Conservation (phyloP, 1,140 invertebrate genomes). For the Nixonia krombeini region DNA sequence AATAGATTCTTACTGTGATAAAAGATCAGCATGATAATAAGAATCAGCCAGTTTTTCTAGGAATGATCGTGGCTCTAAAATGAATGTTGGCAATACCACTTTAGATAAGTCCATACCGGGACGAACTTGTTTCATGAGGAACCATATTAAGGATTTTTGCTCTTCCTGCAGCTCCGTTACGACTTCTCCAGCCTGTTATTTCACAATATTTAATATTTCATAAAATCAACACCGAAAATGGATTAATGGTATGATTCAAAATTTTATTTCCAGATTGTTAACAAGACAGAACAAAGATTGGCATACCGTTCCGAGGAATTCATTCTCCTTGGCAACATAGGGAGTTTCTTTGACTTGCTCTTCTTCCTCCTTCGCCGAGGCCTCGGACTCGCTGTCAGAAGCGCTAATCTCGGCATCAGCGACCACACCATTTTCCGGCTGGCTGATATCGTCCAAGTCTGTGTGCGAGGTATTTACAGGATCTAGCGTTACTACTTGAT, state of each 20-base stretch:
- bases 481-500: slow-evolving; percentile 67
- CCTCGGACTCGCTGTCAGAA: slow-evolving; percentile 72
- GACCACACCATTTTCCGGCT: slow-evolving; percentile 66
- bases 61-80: slow-evolving; percentile 92
- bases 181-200: slow-evolving; percentile 83
- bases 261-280: slow-evolving; percentile 12
- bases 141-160: slow-evolving; percentile 96
- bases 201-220: neutral
- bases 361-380: slow-evolving; percentile 72
- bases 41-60: slow-evolving; percentile 94
- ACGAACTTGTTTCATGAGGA: slow-evolving; percentile 92
- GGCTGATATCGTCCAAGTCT: slow-evolving; percentile 71
- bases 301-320: slow-evolving; percentile 79
- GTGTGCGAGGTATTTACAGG: slow-evolving; percentile 63
- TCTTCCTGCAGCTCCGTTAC: slow-evolving; percentile 94
- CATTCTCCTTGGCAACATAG: slow-evolving; percentile 77
- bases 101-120: slow-evolving; percentile 98
- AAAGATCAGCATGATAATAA: slow-evolving; percentile 93
- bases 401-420: slow-evolving; percentile 71
- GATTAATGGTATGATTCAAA: neutral
- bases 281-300: no score
- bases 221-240: slow-evolving; percentile 11
- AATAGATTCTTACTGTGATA: slow-evolving; percentile 81
- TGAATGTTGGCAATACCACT: slow-evolving; percentile 92
- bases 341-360: slow-evolving; percentile 74